Evolutionary conservation across 2,797 vertebrate species (phyloP).

Genomic region (Erethizon dorsatum): DNA sequence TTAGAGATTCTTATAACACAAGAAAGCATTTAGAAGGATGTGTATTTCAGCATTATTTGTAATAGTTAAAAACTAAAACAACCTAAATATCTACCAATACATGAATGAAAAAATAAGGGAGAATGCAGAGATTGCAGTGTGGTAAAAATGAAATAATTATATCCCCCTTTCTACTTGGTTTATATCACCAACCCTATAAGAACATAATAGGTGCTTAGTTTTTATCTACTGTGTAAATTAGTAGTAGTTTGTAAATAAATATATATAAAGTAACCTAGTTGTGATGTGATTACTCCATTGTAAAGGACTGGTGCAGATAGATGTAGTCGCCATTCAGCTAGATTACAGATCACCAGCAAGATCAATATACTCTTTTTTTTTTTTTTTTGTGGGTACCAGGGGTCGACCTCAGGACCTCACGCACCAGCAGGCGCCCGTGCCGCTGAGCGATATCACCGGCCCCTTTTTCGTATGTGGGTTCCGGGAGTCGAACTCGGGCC

Average conservation of each 20-base stretch:
- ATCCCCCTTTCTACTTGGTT: not conserved
- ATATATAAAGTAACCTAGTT: not conserved
- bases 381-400: too few relatives aligned
- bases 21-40: not conserved
- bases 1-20: conserved; percentile 20
- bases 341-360: not conserved
- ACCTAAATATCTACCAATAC: not conserved
- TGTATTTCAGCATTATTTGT: conserved; percentile 32
- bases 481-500: too few relatives aligned
- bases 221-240: conserved; percentile 19
- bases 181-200: not conserved
- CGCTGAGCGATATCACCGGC: too few relatives aligned
- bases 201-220: not conserved
- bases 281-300: not conserved
- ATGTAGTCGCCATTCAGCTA: not conserved
- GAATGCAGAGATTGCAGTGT: not conserved
- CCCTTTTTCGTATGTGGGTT: too few relatives aligned
- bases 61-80: conserved; percentile 50
- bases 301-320: not conserved
- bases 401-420: too few relatives aligned
- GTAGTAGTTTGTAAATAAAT: conserved; percentile 3
- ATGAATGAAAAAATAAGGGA: conserved; percentile 39
- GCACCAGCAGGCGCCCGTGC: too few relatives aligned
- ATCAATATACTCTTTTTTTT: not conserved
- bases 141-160: not conserved